Evolutionary conservation across 2,113 vertebrate species (phyloP), one percentile per base, ranked within the genome.

Genomic region (Fulmarus glacialis): DNA sequence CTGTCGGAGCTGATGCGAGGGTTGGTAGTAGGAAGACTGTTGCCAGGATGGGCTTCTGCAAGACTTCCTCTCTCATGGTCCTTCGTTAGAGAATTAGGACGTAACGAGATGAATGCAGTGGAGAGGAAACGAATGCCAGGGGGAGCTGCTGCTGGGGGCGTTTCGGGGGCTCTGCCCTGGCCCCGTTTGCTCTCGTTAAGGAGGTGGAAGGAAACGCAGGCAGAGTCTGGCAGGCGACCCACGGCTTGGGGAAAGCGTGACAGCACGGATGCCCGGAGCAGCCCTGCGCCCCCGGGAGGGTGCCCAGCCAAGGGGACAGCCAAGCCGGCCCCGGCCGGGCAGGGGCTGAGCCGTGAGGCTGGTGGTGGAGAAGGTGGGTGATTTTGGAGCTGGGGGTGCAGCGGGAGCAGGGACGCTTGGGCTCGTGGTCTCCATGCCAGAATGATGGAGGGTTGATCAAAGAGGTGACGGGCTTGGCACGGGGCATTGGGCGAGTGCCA

Each of bases 41-140:
- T 96, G 90, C 94, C 92, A 90, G 94, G 66, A 85, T 1, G 0
- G 43, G 92, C 94, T 97, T 95, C 96, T 91, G 52, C 92, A 93
- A 95, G 90, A 75, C 95, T 97, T 97, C 94, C 95, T 77, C 96
- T 96, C 74, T 19, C 79, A 6, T 52, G 88, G 94, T 88, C 88
- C 82, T 93, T 90, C 94, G 43, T 94, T 82, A 96, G 90, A 79
- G 92, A 96, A 97, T 80, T 77, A 50, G 95, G 74, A 95, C 66
- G 8, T 56, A 93, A 95, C 6, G 30, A 96, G 66, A 12, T 4
- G 4, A 79, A 23, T 0, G 74, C 94, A 95, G 92, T 12, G 3
- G 92, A 93, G 95, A 80, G 96, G 92, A 97, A 97, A 82, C 12
- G 3, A 97, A 62, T 1, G 36, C 95, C 85, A 15, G 8, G 82